Percentiles rank a stretch among this genome's conserved stretches.
phyloP scores from a whole-genome alignment of 2,113 vertebrate genomes.

The Channa argus region DNA sequence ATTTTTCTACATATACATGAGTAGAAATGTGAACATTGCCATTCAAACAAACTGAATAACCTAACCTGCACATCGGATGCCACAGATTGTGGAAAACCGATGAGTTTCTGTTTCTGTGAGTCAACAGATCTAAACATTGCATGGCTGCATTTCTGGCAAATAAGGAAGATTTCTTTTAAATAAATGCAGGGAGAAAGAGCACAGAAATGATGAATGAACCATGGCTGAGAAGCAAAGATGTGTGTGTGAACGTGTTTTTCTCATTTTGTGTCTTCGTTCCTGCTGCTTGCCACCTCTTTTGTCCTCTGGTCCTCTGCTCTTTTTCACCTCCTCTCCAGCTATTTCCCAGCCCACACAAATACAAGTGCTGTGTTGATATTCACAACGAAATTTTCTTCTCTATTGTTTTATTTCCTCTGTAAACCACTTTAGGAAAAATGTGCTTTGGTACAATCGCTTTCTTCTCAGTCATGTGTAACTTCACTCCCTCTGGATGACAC shows the following conservation, averaged over 20 bases:
- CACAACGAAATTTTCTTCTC: neutral
- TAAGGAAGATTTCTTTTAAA: neutral
- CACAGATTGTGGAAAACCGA: neutral
- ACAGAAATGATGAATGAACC: neutral
- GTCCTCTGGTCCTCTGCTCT: conserved; percentile 8
- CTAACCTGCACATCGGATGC: too few relatives aligned
- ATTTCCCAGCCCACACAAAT: conserved; percentile 2
- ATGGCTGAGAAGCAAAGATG: neutral
- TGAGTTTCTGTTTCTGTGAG: neutral
- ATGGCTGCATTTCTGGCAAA: neutral
- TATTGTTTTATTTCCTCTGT: conserved; percentile 29
- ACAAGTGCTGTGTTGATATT: neutral
- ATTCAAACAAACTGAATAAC: too few relatives aligned
- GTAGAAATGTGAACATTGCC: too few relatives aligned
- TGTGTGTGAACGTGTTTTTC: neutral
- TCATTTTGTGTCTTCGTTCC: neutral
- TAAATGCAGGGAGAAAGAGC: neutral
- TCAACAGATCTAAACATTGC: neutral
- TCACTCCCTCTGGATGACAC: neutral
- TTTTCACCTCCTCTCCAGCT: neutral
- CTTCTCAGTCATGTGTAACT: neutral
- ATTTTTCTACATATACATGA: too few relatives aligned
- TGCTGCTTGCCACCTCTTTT: neutral
- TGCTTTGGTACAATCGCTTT: neutral
- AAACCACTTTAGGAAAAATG: conserved; percentile 36